A percentile compares a stretch with the other conserved stretches of the same genome.
These are phyloP conservation scores for Zygaena filipendulae DNA, from an alignment of 2,888 invertebrate species.

Conservation along the genomic window DNA sequence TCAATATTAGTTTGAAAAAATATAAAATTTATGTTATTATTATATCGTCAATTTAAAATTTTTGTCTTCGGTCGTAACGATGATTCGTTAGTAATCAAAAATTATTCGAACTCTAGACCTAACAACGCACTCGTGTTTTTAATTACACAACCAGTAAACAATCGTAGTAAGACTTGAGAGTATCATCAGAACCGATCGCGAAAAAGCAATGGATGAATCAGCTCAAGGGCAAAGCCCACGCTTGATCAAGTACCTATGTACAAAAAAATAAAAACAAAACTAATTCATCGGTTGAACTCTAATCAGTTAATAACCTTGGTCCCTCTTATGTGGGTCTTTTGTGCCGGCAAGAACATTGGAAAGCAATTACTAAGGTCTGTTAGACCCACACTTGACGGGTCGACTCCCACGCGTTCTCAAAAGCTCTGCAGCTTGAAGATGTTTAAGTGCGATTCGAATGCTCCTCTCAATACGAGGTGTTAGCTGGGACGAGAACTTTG, in stretches of 20 bases:
- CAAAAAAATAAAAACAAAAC: background rate
- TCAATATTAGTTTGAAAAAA: too few species aligned
- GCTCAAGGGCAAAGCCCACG: constrained; percentile 22
- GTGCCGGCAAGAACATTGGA: constrained; percentile 31
- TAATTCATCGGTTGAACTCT: constrained; percentile 21
- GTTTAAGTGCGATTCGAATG: constrained; percentile 32
- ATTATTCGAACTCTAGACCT: too few species aligned
- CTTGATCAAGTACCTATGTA: constrained; percentile 2
- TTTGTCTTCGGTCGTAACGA: too few species aligned
- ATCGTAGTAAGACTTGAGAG: too few species aligned
- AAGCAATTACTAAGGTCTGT: constrained; percentile 39
- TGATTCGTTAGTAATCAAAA: too few species aligned
- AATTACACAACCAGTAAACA: too few species aligned
- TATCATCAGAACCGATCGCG: too few species aligned
- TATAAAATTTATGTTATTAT: too few species aligned
- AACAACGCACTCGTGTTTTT: too few species aligned
- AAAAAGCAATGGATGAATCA: constrained; percentile 28
- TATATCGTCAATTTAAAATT: too few species aligned
- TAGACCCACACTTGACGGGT: constrained; percentile 33
- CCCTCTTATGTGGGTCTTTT: constrained; percentile 25
- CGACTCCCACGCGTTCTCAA: constrained; percentile 32
- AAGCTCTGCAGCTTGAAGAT: constrained; percentile 28
- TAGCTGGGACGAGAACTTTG: background rate
- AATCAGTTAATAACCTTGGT: constrained; percentile 19
- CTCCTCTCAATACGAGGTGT: constrained; percentile 24